Percentiles rank a stretch among this genome's conserved stretches.
phyloP scores from a whole-genome alignment of 2,113 vertebrate genomes.

The Pelodiscus sinensis region DNA sequence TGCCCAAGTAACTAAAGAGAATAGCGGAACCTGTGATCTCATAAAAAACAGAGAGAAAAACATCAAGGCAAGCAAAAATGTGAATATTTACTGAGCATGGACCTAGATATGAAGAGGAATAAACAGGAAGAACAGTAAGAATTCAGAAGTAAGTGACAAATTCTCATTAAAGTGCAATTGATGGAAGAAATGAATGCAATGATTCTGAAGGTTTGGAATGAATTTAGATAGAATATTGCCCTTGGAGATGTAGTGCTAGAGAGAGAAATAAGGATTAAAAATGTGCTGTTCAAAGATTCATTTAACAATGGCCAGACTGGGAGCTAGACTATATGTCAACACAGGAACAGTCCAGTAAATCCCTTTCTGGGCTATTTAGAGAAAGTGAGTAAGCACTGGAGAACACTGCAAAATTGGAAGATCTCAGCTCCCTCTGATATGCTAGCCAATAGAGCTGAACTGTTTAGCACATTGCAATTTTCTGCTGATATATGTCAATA shows the following conservation, averaged over 20 bases:
- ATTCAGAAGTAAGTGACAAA: not conserved
- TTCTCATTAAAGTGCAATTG: not conserved
- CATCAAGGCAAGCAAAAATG: not conserved
- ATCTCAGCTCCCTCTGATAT: too few species aligned
- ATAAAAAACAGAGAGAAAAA: not conserved
- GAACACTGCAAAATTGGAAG: not conserved
- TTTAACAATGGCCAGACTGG: not conserved
- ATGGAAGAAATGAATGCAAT: not conserved
- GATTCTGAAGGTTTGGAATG: not conserved
- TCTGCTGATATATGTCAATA: not conserved
- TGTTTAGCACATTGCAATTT: not conserved
- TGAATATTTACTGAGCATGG: accelerated
- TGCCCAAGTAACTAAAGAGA: not conserved
- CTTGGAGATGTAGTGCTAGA: not conserved
- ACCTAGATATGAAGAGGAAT: not conserved
- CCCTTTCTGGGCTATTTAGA: not conserved
- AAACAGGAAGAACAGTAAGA: not conserved
- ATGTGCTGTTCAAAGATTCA: not conserved
- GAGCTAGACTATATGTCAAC: not conserved
- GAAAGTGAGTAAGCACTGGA: not conserved
- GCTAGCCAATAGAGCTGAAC: not conserved
- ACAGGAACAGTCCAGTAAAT: not conserved
- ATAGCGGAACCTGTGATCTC: not conserved
- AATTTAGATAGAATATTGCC: not conserved
- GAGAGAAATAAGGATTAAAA: not conserved